A percentile compares a stretch with the other conserved stretches of the same genome.
These are phyloP conservation scores for Accipiter cooperii DNA, from an alignment of 2,113 vertebrate species.

Conservation along the genomic window DNA sequence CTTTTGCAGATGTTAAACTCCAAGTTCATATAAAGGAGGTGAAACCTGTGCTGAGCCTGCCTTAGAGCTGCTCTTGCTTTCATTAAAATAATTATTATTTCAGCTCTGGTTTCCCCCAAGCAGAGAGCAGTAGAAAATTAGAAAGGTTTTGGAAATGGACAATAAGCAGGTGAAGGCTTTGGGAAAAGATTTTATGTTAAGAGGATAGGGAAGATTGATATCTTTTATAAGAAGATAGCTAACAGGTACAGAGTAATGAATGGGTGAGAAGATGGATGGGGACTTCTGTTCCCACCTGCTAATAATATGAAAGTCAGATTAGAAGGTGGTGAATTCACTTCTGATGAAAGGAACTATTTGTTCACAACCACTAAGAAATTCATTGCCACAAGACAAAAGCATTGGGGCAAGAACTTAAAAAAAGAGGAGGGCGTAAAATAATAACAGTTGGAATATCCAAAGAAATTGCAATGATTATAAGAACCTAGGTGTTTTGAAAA, in stretches of 20 bases:
- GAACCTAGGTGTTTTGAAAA: neutral
- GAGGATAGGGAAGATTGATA: conserved; percentile 22
- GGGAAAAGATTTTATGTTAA: neutral
- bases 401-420: neutral
- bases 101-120: neutral
- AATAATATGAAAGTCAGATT: conserved; percentile 48
- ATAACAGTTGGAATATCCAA: neutral
- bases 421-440: neutral
- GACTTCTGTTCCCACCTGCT: conserved; percentile 47
- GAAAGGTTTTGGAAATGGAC: neutral
- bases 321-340: conserved; percentile 6
- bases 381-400: neutral
- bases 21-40: neutral
- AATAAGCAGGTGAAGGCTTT: neutral
- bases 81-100: conserved; percentile 25
- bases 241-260: conserved; percentile 58
- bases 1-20: neutral
- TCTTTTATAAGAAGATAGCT: conserved; percentile 37
- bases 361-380: neutral
- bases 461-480: neutral
- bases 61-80: neutral
- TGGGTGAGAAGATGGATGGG: conserved; percentile 37
- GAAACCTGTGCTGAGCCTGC: neutral
- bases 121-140: neutral
- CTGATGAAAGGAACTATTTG: conserved; percentile 32